phyloP scores from a whole-genome alignment of 2,113 vertebrate species.

The Zonotrichia leucophrys region DNA sequence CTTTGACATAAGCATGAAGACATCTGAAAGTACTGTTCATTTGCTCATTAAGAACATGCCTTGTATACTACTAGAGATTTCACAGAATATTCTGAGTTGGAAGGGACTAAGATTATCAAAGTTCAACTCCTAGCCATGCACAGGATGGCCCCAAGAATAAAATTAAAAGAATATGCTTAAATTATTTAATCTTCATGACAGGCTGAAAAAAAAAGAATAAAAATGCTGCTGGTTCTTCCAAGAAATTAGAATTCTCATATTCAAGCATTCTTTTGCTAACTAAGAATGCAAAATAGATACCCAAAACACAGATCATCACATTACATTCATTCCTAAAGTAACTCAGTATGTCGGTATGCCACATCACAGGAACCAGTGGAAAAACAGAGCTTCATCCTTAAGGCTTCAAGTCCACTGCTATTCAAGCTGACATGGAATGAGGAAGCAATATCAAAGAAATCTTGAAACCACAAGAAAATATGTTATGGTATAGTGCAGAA shows the following conservation, averaged over 20 bases:
- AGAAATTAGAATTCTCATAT: background rate
- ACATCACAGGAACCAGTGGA: background rate
- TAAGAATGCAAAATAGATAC: constrained; percentile 8
- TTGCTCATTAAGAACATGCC: constrained; percentile 41
- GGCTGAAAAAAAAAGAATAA: background rate
- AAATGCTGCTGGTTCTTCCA: background rate
- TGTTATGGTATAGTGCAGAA: background rate
- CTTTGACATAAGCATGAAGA: constrained; percentile 47
- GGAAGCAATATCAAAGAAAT: background rate
- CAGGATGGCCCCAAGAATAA: background rate
- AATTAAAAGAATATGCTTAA: constrained; percentile 11
- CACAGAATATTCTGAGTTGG: background rate
- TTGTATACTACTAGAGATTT: constrained; percentile 33
- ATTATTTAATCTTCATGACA: background rate
- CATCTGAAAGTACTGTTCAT: constrained; percentile 46
- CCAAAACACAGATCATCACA: background rate
- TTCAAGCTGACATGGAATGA: background rate
- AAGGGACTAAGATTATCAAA: background rate
- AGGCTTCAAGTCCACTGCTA: background rate
- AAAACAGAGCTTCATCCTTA: background rate
- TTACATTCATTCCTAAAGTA: background rate
- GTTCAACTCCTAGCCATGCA: background rate
- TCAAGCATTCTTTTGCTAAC: background rate
- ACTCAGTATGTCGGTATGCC: background rate
- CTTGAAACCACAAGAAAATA: background rate